A percentile compares a stretch with the other conserved stretches of the same genome.
Conservation (phyloP, 2,113 vertebrate genomes). For the Trogon surrucura region DNA sequence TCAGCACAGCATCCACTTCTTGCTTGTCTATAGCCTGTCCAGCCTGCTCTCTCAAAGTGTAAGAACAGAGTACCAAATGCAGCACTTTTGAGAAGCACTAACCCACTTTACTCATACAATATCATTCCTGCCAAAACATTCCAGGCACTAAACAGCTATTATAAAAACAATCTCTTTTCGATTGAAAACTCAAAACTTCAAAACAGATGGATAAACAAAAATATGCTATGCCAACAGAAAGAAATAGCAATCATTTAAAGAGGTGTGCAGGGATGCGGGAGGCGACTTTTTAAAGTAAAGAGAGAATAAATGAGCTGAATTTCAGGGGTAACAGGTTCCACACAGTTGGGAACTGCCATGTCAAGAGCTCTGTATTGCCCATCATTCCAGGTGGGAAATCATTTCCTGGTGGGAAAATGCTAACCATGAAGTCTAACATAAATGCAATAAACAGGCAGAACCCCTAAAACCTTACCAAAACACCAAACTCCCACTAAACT, state of each 20-base stretch:
- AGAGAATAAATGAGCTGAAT: conserved; percentile 37
- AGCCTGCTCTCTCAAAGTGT: background rate
- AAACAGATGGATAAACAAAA: conserved; percentile 65
- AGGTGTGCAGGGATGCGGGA: conserved; percentile 25
- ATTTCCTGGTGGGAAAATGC: background rate
- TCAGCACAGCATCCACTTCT: background rate
- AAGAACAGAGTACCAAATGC: background rate
- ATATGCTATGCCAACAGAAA: conserved; percentile 55
- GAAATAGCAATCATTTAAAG: conserved; percentile 38
- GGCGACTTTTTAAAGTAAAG: background rate
- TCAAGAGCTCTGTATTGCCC: background rate
- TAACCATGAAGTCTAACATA: background rate
- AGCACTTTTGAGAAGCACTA: background rate
- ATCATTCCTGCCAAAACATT: conserved; percentile 30
- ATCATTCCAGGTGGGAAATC: conserved; percentile 18
- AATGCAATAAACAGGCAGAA: background rate
- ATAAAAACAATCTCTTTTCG: conserved; percentile 53
- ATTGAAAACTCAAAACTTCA: conserved; percentile 61
- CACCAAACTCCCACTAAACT: background rate
- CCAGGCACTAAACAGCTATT: conserved; percentile 33
- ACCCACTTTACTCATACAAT: background rate
- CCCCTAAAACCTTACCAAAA: background rate
- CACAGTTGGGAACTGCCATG: background rate
- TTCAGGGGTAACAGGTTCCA: conserved; percentile 52
- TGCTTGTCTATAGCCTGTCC: background rate